Conservation (phyloP, 2,113 vertebrate species). For the Megalops atlanticus region DNA sequence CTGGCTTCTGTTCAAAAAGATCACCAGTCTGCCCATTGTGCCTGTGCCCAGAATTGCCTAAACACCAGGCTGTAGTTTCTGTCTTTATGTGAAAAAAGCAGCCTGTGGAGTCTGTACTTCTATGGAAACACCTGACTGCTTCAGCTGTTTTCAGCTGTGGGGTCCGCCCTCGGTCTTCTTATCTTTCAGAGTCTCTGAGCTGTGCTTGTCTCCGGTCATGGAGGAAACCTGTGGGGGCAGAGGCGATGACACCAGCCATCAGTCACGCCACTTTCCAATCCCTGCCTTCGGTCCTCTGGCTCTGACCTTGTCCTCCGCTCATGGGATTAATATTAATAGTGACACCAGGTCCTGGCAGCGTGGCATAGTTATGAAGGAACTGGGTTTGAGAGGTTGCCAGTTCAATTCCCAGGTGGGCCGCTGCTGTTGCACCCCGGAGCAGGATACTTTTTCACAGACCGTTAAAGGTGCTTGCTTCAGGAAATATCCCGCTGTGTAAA, state of each 20-base stretch:
- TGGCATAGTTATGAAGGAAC: neutral
- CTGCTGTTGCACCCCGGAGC: too few species aligned
- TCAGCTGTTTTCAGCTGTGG: too few species aligned
- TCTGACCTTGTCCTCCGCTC: neutral
- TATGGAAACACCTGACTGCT: too few species aligned
- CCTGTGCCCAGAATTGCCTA: neutral
- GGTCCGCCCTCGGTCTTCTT: too few species aligned
- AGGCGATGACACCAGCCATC: neutral
- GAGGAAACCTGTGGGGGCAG: neutral
- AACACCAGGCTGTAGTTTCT: neutral
- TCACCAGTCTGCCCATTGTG: neutral
- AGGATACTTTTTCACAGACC: too few species aligned
- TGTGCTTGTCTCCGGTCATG: neutral
- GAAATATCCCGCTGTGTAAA: too few species aligned
- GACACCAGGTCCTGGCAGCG: neutral
- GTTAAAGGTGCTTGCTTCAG: too few species aligned
- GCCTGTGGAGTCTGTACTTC: too few species aligned
- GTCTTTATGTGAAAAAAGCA: too few species aligned
- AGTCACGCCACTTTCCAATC: neutral
- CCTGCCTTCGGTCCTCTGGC: neutral
- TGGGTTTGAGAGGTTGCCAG: neutral
- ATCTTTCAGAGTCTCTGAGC: too few species aligned
- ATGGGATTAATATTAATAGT: neutral
- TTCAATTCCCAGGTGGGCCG: too few species aligned
- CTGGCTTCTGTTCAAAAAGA: neutral